Evolutionary conservation across 2,888 invertebrate genomes (phyloP).

Genomic region (Spodoptera exigua): DNA sequence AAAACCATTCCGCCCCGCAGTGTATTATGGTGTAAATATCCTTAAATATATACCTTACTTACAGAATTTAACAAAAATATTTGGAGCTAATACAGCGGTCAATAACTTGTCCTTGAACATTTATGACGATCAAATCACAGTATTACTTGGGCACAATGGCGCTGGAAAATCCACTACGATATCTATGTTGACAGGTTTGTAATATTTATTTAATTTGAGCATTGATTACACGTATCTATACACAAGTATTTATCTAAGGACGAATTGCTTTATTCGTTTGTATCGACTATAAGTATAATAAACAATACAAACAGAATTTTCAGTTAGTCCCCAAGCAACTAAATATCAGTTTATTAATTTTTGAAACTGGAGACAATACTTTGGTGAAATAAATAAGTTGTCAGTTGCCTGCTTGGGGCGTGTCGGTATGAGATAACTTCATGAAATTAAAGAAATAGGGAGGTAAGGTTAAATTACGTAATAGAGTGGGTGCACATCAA

Average conservation of each 20-base stretch:
- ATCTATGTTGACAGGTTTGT: constrained; percentile 95
- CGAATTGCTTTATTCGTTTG: too few relatives aligned
- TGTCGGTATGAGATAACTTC: too few relatives aligned
- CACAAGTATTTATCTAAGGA: not conserved
- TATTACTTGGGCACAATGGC: constrained; percentile 92
- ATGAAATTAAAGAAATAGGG: too few relatives aligned
- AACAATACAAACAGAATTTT: too few relatives aligned
- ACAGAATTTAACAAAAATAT: constrained; percentile 91
- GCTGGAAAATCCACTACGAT: constrained; percentile 98
- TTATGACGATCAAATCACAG: constrained; percentile 97
- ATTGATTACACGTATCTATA: too few relatives aligned
- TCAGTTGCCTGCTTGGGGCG: too few relatives aligned
- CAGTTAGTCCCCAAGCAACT: too few relatives aligned
- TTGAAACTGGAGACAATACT: not conserved
- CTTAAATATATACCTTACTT: constrained; percentile 61
- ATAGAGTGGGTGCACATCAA: constrained; percentile 26
- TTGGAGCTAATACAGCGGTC: constrained; percentile 90
- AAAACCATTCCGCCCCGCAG: too few relatives aligned
- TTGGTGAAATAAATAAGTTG: too few relatives aligned
- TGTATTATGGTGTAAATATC: too few relatives aligned
- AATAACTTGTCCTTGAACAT: constrained; percentile 93
- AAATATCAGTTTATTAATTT: constrained; percentile 12
- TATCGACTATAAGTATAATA: too few relatives aligned
- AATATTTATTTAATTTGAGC: not conserved
- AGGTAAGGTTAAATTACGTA: constrained; percentile 4